Evolutionary conservation across 2,888 invertebrate genomes (phyloP).

Genomic region (Amphipoea oculea): DNA sequence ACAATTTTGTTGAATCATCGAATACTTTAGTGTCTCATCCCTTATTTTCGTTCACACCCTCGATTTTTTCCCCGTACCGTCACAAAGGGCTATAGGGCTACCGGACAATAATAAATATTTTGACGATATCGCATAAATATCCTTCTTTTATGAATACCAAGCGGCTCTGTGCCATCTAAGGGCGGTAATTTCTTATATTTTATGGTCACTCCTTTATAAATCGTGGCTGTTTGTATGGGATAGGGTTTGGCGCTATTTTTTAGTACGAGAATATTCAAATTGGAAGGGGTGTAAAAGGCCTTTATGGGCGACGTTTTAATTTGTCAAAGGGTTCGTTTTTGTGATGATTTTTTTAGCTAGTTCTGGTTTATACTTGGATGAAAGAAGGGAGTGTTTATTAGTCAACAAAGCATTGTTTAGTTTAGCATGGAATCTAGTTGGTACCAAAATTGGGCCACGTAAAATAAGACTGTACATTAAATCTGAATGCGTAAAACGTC

Average conservation of each 20-base stretch:
- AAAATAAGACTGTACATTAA: background rate
- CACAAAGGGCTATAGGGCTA: constrained; percentile 88
- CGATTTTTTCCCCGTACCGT: constrained; percentile 83
- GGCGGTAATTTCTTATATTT: constrained; percentile 85
- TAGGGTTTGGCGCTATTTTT: constrained; percentile 79
- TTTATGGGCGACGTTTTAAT: constrained; percentile 61
- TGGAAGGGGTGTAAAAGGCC: constrained; percentile 64
- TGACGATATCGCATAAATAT: constrained; percentile 90
- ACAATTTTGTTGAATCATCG: background rate
- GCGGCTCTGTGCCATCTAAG: constrained; percentile 82
- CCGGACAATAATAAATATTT: constrained; percentile 90
- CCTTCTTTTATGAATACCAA: constrained; percentile 90
- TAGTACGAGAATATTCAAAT: constrained; percentile 67
- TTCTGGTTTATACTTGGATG: constrained; percentile 9
- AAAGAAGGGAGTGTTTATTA: background rate
- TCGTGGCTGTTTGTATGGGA: constrained; percentile 85
- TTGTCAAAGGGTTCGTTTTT: constrained; percentile 55
- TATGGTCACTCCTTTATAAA: constrained; percentile 87
- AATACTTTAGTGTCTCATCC: constrained; percentile 9
- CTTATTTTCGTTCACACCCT: constrained; percentile 86
- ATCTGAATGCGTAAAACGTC: background rate
- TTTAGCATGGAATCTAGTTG: background rate
- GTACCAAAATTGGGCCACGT: background rate
- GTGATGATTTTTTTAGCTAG: constrained; percentile 2
- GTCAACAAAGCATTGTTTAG: background rate